Base-by-base conservation (phyloP, 2,888 invertebrate species). In the Laspeyria flexula region DNA sequence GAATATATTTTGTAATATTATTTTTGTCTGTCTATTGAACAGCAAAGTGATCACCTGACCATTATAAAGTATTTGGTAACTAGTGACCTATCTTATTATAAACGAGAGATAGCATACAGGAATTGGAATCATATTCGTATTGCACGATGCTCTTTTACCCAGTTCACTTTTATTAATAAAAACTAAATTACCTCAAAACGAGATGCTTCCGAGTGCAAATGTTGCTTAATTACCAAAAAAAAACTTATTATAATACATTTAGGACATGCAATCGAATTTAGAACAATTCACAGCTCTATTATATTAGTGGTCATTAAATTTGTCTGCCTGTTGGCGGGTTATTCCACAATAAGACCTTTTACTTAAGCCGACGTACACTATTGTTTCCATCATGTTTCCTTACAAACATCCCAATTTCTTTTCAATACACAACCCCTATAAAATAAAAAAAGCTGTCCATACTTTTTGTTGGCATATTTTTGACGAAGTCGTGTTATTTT, bases 331-430 rank as follows among this genome's bases (percentile, higher is more conserved):
- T 59, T 47, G 58, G 43, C 45, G 64, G 66, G 64, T 63, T 64
- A 72, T 77, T 73, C 69, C 63, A 61, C 60, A 65, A 68, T 70
- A 65, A 64, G 60, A 66, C 55, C 68, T 70, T 80, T 81, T 74
- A 67, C 57, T 49, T 38, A 39, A 45, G 51, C 60, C 58, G 53
- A 37, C 44, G 37, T 51, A 16, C 50, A 30, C 68, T 60, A 77
- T 86, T 86, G 85, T 86, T 74, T 84, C 70, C 68, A 49, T 55
- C 75, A 78, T 75, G 77, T 75, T 75, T 75, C 66, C 63, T 59
- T 55, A 64, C 75, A 81, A 81, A 81, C 71, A 79, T 71, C 68
- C 72, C 68, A 68, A 76, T 75, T 73, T 77, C 77, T 77, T 74
- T 79, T 77, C 71, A 73, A 72, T 69, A 60, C 55, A 60, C 49